Conservation (phyloP, 2,797 vertebrate genomes). For the Trachops cirrhosus region DNA sequence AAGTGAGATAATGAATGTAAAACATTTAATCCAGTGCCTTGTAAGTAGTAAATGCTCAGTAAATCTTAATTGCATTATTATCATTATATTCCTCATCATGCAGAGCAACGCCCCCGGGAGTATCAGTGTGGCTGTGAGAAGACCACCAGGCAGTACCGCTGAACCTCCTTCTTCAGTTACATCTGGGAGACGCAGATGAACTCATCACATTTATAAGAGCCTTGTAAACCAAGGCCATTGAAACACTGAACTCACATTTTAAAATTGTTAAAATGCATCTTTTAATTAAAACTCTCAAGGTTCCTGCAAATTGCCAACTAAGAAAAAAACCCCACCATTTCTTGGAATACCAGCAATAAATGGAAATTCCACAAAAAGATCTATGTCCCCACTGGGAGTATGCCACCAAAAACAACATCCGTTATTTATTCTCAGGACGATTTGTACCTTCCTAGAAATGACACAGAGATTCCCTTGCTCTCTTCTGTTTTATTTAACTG, state of each 20-base stretch:
- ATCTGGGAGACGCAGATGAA: not conserved
- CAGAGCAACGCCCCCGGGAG: conserved; percentile 9
- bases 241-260: not conserved
- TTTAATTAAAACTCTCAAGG: not conserved
- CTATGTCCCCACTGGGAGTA: not conserved
- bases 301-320: not conserved
- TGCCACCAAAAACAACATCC: not conserved
- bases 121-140: not conserved
- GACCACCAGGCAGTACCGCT: not conserved
- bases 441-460: conserved; percentile 35
- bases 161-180: not conserved
- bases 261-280: not conserved
- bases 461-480: not conserved
- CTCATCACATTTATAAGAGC: not conserved
- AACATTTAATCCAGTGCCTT: conserved; percentile 68
- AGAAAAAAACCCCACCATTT: not conserved
- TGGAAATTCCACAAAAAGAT: conserved; percentile 41
- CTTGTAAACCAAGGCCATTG: not conserved
- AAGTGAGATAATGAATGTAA: conserved; percentile 67
- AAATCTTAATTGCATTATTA: conserved; percentile 72
- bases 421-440: conserved; percentile 25
- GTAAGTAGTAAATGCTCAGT: conserved; percentile 71
- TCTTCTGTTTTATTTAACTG: conserved; percentile 15
- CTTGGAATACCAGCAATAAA: conserved; percentile 46
- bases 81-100: conserved; percentile 46